Evolutionary conservation across 2,113 vertebrate species (phyloP).

Genomic region (Bagarius yarrelli): DNA sequence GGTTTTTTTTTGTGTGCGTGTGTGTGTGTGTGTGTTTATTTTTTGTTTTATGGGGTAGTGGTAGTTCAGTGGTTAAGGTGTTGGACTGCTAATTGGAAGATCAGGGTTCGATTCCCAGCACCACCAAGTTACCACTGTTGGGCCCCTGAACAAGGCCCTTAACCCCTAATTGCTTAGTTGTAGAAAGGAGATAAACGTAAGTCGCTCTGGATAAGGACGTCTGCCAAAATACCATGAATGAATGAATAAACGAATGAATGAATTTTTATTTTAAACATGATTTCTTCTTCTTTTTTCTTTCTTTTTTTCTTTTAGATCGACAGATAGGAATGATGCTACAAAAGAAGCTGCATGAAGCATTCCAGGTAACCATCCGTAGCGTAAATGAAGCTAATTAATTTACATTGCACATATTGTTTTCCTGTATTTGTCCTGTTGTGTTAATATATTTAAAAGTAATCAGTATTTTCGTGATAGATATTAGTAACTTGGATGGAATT

Average conservation of each 20-base stretch:
- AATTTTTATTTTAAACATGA: no score
- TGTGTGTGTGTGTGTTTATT: no score
- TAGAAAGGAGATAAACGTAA: no score
- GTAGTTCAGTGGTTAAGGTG: no score
- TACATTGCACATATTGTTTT: neutral
- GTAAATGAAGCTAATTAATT: neutral
- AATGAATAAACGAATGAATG: neutral
- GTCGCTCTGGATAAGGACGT: no score
- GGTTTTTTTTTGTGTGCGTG: neutral
- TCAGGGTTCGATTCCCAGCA: no score
- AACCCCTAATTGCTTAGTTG: no score
- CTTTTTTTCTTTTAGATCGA: constrained; percentile 61
- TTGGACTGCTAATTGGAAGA: no score
- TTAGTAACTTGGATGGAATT: neutral
- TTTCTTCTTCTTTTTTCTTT: neutral
- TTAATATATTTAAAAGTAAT: neutral
- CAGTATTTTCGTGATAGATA: neutral
- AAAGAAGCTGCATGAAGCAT: constrained; percentile 72
- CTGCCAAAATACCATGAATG: neutral
- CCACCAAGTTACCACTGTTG: no score
- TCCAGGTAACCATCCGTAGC: constrained; percentile 63
- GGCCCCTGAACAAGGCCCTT: no score
- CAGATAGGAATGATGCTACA: constrained; percentile 75
- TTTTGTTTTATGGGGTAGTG: no score
- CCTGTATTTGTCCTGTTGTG: neutral